Percentiles rank a stretch among this genome's conserved stretches.
phyloP scores from a whole-genome alignment of 2,113 vertebrate species.

The Axis porcinus region DNA sequence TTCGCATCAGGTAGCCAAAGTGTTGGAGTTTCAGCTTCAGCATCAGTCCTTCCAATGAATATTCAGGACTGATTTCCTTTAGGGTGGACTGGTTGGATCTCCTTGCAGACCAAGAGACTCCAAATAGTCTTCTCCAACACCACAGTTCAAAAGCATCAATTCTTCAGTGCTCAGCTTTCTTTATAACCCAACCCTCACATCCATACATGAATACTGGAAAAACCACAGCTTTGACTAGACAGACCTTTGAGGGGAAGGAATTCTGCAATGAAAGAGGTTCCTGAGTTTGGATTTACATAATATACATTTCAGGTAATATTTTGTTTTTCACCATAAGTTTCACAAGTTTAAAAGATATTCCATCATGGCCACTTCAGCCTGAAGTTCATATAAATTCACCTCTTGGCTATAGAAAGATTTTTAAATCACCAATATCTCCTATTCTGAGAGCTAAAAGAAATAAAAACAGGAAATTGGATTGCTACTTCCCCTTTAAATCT shows the following conservation, averaged over 20 bases:
- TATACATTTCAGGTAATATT: background rate
- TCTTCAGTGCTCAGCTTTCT: background rate
- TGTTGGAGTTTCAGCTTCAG: background rate
- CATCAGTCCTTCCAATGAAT: background rate
- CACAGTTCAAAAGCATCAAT: background rate
- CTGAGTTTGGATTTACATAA: background rate
- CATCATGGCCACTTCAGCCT: background rate
- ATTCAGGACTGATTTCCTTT: background rate
- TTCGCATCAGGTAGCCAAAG: background rate
- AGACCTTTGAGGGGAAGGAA: background rate
- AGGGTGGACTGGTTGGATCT: background rate
- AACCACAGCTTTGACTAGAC: background rate
- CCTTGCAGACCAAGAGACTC: background rate
- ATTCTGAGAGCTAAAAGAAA: background rate
- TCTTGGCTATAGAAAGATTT: background rate
- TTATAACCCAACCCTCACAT: background rate
- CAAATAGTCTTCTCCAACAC: background rate
- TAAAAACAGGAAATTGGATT: background rate
- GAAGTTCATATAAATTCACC: background rate
- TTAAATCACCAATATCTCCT: background rate
- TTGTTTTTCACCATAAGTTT: background rate
- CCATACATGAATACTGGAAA: background rate
- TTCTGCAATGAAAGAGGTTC: background rate
- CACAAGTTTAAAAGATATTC: background rate
- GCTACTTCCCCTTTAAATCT: background rate